Base-by-base conservation (phyloP, 2,888 invertebrate species). In the Chloroclysta siterata region DNA sequence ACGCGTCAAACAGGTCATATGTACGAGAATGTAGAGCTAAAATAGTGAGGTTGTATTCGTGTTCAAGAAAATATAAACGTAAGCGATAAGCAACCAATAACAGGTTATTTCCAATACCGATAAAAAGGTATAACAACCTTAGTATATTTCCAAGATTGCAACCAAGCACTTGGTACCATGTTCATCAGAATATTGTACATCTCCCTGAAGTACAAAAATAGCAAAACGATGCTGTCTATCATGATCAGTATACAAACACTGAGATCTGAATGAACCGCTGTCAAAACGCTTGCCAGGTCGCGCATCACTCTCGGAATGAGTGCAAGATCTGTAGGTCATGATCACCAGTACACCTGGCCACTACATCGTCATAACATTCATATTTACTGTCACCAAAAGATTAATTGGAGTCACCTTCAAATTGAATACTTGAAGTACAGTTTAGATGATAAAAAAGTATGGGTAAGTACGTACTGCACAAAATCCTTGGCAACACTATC, bases 301-400 rank as follows among this genome's bases (percentile, higher is more conserved):
- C 87, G 70, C 75, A 84, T 85, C 86, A 81, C 78, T 70, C 74
- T 75, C 75, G 72, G 73, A 87, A 83, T 86, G 84, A 84, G 81
- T 78, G 77, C 75, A 73, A 79, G 74, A 81, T 81, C 83, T 88
- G 85, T 89, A 89, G 91, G 90, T 90, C 90, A 90, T 80, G 88
- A 89, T 76, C 88, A 82, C 14, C 70, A 69, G 64, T 74, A 76
- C 82, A 80, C 79, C 80, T 79, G 76, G 75, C 81, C 77, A 74
- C 73, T 76, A 72, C 72, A 60, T 62, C 63, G 62, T 56, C 53
- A 39, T 47, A 47, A 66, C 60, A 65, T 51, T 53, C 66, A 54
- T 50, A 66, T 58, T 59, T 56, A 57, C 55, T 66, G 58, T 64
- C 47, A 65, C 58, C 60, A 33, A 66, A 59, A 62, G 56, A 57